Evolutionary conservation across 2,888 invertebrate species (phyloP).

Genomic region (Mesochorus sp.): DNA sequence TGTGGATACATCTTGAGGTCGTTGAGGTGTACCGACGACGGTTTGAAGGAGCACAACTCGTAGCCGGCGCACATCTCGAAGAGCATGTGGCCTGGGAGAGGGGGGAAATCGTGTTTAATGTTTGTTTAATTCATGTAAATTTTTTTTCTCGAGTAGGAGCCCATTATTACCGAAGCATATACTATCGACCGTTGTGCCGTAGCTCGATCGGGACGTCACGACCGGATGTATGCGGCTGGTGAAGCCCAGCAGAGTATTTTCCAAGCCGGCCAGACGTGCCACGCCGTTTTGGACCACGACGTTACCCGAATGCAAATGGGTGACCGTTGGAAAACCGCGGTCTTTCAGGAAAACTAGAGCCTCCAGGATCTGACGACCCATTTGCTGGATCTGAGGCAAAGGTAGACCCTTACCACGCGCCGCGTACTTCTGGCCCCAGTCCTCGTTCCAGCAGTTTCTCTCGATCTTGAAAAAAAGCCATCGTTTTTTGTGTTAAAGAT

Average conservation of each 20-base stretch:
- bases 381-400: constrained; percentile 91
- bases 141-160: not conserved
- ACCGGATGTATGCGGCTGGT: constrained; percentile 85
- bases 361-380: constrained; percentile 94
- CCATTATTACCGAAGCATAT: constrained; percentile 87
- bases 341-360: constrained; percentile 93
- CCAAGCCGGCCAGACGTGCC: constrained; percentile 93
- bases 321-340: constrained; percentile 93
- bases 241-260: constrained; percentile 92
- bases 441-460: constrained; percentile 89
- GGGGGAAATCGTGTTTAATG: not conserved
- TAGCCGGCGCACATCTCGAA: constrained; percentile 96
- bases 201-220: constrained; percentile 83
- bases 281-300: constrained; percentile 96
- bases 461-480: constrained; percentile 72
- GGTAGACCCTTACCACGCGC: constrained; percentile 88
- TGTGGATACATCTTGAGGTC: constrained; percentile 89
- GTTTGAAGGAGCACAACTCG: constrained; percentile 89
- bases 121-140: not conserved
- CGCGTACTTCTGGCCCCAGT: constrained; percentile 90
- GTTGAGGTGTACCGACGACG: constrained; percentile 88
- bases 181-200: constrained; percentile 85
- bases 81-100: constrained; percentile 87
- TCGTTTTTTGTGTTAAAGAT: not conserved
- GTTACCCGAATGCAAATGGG: constrained; percentile 95